phyloP scores from a whole-genome alignment of 2,797 vertebrate genomes.

The Artibeus jamaicensis region DNA sequence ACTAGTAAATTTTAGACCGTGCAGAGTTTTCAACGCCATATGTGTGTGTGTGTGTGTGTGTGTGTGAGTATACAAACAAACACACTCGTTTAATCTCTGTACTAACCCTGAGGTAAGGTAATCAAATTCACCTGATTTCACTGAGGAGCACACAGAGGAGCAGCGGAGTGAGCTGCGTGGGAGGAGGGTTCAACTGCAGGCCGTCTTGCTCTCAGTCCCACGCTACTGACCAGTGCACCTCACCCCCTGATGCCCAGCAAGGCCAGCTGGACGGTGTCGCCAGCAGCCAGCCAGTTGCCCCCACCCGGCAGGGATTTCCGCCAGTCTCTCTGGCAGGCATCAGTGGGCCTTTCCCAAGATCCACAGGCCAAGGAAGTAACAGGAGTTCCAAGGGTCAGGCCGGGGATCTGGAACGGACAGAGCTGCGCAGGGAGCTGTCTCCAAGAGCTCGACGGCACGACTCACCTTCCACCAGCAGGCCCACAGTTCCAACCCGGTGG shows the following conservation, averaged over 20 bases:
- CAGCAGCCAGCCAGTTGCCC: neutral
- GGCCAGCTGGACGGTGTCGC: neutral
- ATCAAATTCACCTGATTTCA: neutral
- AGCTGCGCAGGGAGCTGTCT: rapidly evolving
- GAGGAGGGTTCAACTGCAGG: neutral
- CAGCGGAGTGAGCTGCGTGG: neutral
- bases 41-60: too few relatives aligned
- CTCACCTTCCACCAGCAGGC: constrained; percentile 86
- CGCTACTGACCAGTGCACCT: neutral
- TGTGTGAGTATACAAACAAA: neutral
- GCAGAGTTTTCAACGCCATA: neutral
- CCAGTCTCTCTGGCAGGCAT: neutral
- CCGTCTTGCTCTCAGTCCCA: neutral
- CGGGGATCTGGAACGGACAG: neutral
- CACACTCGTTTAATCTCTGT: neutral
- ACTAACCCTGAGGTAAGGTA: neutral
- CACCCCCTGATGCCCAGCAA: neutral
- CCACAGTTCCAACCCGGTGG: constrained; percentile 74
- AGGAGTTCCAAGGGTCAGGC: neutral
- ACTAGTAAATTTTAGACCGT: neutral
- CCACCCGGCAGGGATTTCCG: neutral
- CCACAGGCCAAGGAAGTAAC: neutral
- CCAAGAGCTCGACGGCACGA: rapidly evolving
- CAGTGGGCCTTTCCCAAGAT: neutral
- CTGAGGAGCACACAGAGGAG: neutral